phyloP scores from a whole-genome alignment of 2,797 vertebrate species.

The Chaenodraco wilsoni region DNA sequence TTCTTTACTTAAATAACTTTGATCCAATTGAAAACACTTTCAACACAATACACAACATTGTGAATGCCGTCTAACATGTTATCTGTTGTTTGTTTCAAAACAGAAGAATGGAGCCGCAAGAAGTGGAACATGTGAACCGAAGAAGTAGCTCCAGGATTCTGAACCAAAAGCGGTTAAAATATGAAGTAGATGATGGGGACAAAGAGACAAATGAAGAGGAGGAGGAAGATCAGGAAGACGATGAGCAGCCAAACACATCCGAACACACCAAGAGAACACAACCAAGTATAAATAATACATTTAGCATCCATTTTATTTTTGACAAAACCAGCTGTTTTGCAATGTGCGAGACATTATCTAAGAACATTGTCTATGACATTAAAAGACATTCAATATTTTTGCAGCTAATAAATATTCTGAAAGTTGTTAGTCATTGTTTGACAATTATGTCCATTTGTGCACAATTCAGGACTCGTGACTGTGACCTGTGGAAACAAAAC shows the following conservation, averaged over 20 bases:
- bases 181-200: rapidly evolving
- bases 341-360: no score
- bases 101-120: slow-evolving; percentile 15
- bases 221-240: neutral
- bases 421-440: neutral
- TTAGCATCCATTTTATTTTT: neutral
- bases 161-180: rapidly evolving
- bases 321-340: no score
- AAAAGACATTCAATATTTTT: neutral
- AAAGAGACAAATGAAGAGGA: neutral
- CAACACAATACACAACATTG: no score
- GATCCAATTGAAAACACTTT: no score
- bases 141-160: neutral
- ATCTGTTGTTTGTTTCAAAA: neutral
- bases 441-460: neutral
- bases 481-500: slow-evolving; percentile 67
- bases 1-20: no score
- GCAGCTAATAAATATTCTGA: neutral
- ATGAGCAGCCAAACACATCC: slow-evolving; percentile 1
- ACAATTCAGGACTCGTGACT: slow-evolving; percentile 12
- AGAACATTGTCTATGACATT: no score
- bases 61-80: no score
- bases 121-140: neutral
- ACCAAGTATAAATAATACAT: neutral
- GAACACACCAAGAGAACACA: neutral